phyloP scores from a whole-genome alignment of 1,140 invertebrate genomes.

The Bombus waltoni region DNA sequence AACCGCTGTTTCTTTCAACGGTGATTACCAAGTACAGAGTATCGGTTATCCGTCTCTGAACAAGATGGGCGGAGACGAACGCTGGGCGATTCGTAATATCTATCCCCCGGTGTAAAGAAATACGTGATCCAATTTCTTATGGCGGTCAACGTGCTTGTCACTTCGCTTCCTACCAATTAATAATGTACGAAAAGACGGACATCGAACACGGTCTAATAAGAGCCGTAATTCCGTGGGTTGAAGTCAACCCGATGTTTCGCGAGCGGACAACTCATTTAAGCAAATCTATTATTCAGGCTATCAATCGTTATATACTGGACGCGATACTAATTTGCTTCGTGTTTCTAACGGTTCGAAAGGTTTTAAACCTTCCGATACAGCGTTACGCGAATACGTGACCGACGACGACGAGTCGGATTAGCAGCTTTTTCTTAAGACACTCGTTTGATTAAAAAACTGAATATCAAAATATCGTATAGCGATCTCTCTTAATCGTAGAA shows the following conservation, averaged over 20 bases:
- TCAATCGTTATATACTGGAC: neutral
- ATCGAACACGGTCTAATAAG: no score
- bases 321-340: constrained; percentile 28
- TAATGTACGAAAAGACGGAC: no score
- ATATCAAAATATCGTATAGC: neutral
- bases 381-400: no score
- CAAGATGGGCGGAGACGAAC: neutral
- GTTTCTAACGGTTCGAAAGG: neutral
- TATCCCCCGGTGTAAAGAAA: constrained; percentile 43
- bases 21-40: neutral
- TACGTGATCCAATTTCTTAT: neutral
- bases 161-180: no score
- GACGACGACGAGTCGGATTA: no score
- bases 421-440: neutral
- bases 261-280: neutral
- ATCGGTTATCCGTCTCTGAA: neutral
- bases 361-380: neutral
- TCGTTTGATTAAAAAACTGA: neutral
- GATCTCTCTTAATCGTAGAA: neutral
- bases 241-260: neutral
- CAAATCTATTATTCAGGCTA: constrained; percentile 10
- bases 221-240: no score
- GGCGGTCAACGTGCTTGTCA: no score
- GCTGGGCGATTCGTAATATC: constrained; percentile 41
- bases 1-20: constrained; percentile 24